Conservation (phyloP, 64 coral and sea anemone species). For the Actinia equina region DNA sequence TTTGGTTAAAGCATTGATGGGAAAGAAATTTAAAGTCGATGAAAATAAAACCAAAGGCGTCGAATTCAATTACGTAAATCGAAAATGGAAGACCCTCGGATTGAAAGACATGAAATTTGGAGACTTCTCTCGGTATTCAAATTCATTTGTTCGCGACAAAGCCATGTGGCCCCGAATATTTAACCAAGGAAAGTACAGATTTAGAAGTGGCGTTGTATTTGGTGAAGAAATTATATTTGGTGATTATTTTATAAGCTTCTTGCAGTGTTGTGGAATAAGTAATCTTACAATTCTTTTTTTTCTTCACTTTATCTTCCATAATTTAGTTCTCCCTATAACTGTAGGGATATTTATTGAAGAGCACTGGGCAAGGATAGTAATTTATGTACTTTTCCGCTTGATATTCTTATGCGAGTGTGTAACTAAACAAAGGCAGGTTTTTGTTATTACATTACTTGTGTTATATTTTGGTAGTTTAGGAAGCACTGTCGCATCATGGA, state of each 20-base stretch:
- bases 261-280: background rate
- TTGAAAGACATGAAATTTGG: constrained; percentile 1
- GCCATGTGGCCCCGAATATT: constrained; percentile 29
- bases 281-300: background rate
- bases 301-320: background rate
- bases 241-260: background rate
- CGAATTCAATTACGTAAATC: constrained; percentile 20
- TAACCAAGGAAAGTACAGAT: constrained; percentile 25
- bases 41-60: constrained; percentile 33
- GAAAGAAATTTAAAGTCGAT: constrained; percentile 17
- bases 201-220: background rate
- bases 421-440: background rate
- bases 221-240: background rate
- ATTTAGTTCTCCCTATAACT: background rate
- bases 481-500: background rate
- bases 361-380: background rate
- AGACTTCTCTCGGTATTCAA: background rate
- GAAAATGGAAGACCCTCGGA: constrained; percentile 23
- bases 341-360: background rate
- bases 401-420: background rate
- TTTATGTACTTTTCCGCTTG: background rate
- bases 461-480: background rate
- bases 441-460: background rate
- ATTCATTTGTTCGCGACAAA: background rate
- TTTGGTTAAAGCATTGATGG: constrained; percentile 30